A percentile compares a stretch with the other conserved stretches of the same genome.
Conservation (phyloP, 2,113 vertebrate genomes). For the Onychostoma macrolepis region DNA sequence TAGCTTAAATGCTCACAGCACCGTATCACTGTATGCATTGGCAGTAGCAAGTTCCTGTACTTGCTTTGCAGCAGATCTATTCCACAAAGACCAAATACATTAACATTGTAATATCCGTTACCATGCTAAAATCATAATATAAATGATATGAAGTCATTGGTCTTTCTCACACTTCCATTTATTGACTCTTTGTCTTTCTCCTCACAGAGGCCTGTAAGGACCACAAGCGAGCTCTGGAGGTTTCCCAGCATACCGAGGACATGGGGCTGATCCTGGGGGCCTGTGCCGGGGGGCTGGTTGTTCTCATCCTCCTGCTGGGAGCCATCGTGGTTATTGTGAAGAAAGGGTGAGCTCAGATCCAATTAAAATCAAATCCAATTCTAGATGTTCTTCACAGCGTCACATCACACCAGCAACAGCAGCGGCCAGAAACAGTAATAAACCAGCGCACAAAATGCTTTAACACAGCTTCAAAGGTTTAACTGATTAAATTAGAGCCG, state of each 20-base stretch:
- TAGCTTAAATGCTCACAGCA: no score
- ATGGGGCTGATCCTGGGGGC: conserved; percentile 95
- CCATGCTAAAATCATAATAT: no score
- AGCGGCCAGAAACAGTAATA: not conserved
- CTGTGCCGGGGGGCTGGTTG: conserved; percentile 87
- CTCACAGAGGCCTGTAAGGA: conserved; percentile 90
- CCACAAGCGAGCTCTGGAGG: conserved; percentile 86
- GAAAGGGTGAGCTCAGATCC: conserved; percentile 84
- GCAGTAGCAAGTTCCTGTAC: no score
- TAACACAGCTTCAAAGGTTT: not conserved
- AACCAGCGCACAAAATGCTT: not conserved
- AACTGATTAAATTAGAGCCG: not conserved
- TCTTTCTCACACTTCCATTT: no score
- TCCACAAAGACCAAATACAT: no score
- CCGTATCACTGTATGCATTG: no score
- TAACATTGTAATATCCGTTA: no score
- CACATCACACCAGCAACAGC: not conserved
- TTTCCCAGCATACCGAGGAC: conserved; percentile 91
- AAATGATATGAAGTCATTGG: no score
- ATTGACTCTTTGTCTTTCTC: not conserved
- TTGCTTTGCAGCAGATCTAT: no score
- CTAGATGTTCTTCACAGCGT: not conserved
- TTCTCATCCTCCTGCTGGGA: conserved; percentile 90
- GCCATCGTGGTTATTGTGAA: conserved; percentile 88
- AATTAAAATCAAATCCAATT: not conserved